phyloP scores from a whole-genome alignment of 2,113 vertebrate species.

The Sarotherodon lohbergeri region DNA sequence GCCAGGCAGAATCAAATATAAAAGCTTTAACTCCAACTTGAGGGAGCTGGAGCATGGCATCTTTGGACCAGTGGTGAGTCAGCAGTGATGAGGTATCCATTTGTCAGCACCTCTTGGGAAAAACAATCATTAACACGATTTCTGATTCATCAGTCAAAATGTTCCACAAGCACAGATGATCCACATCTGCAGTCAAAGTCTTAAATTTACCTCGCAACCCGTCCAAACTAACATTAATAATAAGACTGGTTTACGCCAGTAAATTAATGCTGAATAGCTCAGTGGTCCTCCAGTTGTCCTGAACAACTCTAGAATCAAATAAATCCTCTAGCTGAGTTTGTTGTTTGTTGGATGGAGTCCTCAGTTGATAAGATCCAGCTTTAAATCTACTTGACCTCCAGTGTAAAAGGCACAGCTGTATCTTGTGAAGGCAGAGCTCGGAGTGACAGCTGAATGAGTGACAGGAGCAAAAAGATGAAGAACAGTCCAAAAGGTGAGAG shows the following conservation, averaged over 20 bases:
- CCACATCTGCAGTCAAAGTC: background rate
- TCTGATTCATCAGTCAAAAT: conserved; percentile 21
- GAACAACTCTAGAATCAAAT: background rate
- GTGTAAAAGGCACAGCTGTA: background rate
- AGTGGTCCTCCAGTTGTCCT: background rate
- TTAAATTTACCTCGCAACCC: background rate
- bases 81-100: conserved; percentile 47
- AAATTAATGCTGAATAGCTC: background rate
- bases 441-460: background rate
- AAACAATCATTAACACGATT: conserved; percentile 14
- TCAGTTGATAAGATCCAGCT: background rate
- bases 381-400: conserved; percentile 15
- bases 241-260: background rate
- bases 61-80: conserved; percentile 43
- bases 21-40: background rate
- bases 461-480: background rate
- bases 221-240: background rate
- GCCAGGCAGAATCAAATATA: background rate
- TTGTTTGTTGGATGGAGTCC: background rate
- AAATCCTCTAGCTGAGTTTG: background rate
- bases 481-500: conserved; percentile 10
- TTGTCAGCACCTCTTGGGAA: conserved; percentile 16
- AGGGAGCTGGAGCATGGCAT: background rate
- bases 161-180: background rate
- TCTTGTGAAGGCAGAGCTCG: background rate